These are phyloP conservation scores for Pelodytes ibericus DNA, from an alignment of 2,797 vertebrate genomes.

Conservation along the genomic window DNA sequence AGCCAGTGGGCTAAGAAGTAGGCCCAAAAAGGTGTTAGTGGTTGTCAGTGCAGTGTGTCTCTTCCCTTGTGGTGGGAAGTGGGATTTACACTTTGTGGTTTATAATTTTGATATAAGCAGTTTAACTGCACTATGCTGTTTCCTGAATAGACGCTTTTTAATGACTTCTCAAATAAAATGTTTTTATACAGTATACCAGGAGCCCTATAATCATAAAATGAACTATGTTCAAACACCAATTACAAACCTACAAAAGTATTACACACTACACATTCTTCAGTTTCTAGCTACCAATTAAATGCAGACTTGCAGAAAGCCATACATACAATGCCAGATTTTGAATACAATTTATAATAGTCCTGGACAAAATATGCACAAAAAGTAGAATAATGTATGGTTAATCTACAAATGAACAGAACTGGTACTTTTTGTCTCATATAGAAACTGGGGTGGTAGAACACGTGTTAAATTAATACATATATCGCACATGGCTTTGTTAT, in stretches of 20 bases:
- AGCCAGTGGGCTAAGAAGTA: neutral
- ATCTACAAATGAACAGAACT: too few relatives aligned
- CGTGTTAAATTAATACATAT: too few relatives aligned
- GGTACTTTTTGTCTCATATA: too few relatives aligned
- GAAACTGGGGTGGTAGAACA: too few relatives aligned
- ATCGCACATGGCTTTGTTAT: too few relatives aligned
- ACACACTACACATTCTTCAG: constrained; percentile 16
- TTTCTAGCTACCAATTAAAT: constrained; percentile 5
- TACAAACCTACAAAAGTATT: constrained; percentile 9
- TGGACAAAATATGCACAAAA: neutral
- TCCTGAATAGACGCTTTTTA: constrained; percentile 23
- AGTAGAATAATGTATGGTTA: neutral
- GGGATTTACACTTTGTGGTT: constrained; percentile 1
- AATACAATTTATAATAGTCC: neutral
- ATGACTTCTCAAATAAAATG: constrained; percentile 28
- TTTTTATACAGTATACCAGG: constrained; percentile 35
- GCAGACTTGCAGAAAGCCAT: neutral
- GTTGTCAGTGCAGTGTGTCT: neutral
- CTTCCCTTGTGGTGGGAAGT: neutral
- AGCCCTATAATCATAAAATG: constrained; percentile 33
- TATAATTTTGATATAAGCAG: constrained; percentile 10
- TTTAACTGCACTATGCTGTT: constrained; percentile 7
- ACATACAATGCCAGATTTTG: neutral
- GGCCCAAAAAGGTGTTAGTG: neutral
- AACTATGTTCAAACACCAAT: constrained; percentile 15